Evolutionary conservation across 2,113 vertebrate species (phyloP), one percentile per base, ranked within the genome.

Genomic region (Columbina picui): DNA sequence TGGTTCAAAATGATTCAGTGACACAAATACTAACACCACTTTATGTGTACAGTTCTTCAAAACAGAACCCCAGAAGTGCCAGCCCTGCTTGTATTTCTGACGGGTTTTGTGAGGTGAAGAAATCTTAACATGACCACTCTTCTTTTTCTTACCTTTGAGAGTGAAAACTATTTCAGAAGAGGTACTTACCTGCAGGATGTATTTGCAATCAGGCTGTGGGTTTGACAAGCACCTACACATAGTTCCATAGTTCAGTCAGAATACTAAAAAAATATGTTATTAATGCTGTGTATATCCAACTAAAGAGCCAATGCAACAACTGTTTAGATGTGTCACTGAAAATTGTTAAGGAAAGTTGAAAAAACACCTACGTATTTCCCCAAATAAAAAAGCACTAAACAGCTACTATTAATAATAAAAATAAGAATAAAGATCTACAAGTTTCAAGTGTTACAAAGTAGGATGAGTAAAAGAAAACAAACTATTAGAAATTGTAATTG

Each of bases 1-100:
- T 39, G 2, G 5, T 50, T 70, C 25, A 21, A n/a, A 84, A 49
- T 34, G 56, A 50, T 52, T 47, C 11, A 47, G 49, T 41, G 25
- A 10, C 9, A 43, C 11, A 59, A 65, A 59, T 49, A 57, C n/a
- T 18, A 86, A 6, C 7, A 57, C 2, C 0, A 2, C 0, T 70
- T 84, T n/a, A 47, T 19, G 10, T 18, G 36, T 19, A 4, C 1
- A 22, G 8, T 27, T 52, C 8, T 57, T 53, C 6, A 36, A 77
- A 87, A 65, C 0, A 69, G 15, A 17, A 73, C 13, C 29, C 3
- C 7, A 49, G 18, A 49, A 2, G 0, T 38, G 5, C 1, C 14
- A 82, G 8, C 2, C 13, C 4, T 25, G 1, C 2, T 6, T 47
- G 7, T 45, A 14, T 5, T 70, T 68, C 49, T 76, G 17, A 15